Percentiles rank a stretch among this genome's conserved stretches.
Evolutionary conservation across 2,113 vertebrate genomes (phyloP).

Genomic region (Corythoichthys haematopterus): DNA sequence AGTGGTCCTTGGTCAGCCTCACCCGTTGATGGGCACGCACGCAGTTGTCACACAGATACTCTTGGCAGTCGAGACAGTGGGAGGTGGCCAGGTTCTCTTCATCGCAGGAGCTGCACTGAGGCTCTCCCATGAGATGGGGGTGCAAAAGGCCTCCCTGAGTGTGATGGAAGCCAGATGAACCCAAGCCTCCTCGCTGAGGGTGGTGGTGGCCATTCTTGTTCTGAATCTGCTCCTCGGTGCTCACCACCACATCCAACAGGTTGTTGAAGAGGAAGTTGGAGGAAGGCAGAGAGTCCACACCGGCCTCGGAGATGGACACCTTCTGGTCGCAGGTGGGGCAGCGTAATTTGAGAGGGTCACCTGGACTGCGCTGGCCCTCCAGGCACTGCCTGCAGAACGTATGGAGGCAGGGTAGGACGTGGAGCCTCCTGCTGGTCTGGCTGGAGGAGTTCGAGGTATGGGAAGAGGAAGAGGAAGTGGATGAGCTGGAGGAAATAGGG

Average conservation of each 20-base stretch:
- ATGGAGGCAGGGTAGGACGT: constrained; percentile 88
- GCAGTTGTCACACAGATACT: constrained; percentile 90
- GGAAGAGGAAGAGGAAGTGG: constrained; percentile 85
- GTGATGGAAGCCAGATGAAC: constrained; percentile 60
- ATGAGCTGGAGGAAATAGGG: constrained; percentile 82
- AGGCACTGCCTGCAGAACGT: constrained; percentile 91
- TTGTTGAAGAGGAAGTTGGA: constrained; percentile 89
- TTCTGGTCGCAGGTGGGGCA: constrained; percentile 91
- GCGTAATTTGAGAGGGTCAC: constrained; percentile 81
- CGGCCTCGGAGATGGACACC: constrained; percentile 83
- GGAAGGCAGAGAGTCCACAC: constrained; percentile 87
- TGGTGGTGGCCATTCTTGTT: constrained; percentile 65
- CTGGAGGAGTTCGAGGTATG: constrained; percentile 74
- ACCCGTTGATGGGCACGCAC: constrained; percentile 90
- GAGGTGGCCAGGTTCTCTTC: constrained; percentile 84
- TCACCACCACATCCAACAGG: constrained; percentile 87
- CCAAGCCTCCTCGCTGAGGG: constrained; percentile 43
- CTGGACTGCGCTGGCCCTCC: constrained; percentile 80
- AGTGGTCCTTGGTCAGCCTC: constrained; percentile 91
- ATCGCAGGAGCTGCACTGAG: constrained; percentile 85
- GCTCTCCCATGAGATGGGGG: constrained; percentile 69
- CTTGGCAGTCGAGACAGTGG: constrained; percentile 88
- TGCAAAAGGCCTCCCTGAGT: constrained; percentile 66
- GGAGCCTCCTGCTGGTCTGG: constrained; percentile 75
- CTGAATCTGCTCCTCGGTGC: constrained; percentile 75